phyloP scores from a whole-genome alignment of 92 coral and sea anemone genomes.

The Hydrozoanthus gracilis region DNA sequence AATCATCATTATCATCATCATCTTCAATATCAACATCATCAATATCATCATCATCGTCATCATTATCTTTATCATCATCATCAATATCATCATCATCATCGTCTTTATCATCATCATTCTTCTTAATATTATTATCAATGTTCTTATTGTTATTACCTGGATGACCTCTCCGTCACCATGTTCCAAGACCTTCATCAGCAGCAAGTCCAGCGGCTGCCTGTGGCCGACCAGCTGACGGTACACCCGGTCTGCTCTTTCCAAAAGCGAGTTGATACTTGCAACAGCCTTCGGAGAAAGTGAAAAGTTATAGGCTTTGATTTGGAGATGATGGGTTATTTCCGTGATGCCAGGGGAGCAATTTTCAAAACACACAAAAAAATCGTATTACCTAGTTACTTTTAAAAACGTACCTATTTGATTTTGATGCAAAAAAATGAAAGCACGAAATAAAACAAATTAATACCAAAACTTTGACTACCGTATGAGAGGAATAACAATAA shows the following conservation, averaged over 20 bases:
- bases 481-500: too few species aligned
- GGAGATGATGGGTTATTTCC: background rate
- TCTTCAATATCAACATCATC: too few species aligned
- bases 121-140: too few species aligned
- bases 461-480: too few species aligned
- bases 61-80: too few species aligned
- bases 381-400: background rate
- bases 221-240: conserved; percentile 96
- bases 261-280: conserved; percentile 85
- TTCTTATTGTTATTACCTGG: conserved; percentile 53
- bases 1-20: too few species aligned
- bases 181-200: conserved; percentile 85
- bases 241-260: conserved; percentile 98
- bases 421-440: background rate
- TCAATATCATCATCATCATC: too few species aligned
- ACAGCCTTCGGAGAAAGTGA: conserved; percentile 78
- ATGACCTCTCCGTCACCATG: conserved; percentile 91
- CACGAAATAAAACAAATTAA: too few species aligned
- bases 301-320: background rate
- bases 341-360: background rate
- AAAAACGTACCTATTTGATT: background rate
- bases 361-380: background rate
- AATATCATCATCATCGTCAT: too few species aligned
- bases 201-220: conserved; percentile 92
- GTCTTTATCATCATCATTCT: too few species aligned